Conservation (phyloP, 2,113 vertebrate genomes). For the Ptyas mucosa region DNA sequence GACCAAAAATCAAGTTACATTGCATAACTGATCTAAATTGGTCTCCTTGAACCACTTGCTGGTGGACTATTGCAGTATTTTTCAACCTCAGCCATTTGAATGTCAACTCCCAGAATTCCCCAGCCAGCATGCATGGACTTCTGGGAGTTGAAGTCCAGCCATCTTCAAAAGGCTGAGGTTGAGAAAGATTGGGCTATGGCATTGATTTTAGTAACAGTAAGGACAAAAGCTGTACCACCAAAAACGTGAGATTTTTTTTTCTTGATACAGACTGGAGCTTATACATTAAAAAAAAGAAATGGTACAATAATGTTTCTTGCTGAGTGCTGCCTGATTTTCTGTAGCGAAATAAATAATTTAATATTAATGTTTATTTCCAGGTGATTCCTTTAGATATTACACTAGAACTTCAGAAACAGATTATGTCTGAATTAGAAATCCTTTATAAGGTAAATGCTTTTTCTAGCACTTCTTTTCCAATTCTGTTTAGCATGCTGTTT, state of each 20-base stretch:
- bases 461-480: slow-evolving; percentile 10
- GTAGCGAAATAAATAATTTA: not conserved
- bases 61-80: not conserved
- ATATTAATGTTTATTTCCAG: slow-evolving; percentile 60
- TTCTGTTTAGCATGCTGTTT: not conserved
- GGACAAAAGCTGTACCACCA: not conserved
- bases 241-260: not conserved
- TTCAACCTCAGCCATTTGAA: not conserved
- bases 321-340: not conserved
- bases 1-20: not conserved
- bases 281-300: not conserved
- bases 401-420: slow-evolving; percentile 95
- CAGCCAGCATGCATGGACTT: not conserved
- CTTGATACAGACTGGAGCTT: not conserved
- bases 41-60: not conserved
- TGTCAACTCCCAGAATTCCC: not conserved
- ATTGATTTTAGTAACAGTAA: not conserved
- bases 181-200: not conserved
- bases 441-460: slow-evolving; percentile 87
- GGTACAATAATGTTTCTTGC: not conserved
- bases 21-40: not conserved
- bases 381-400: slow-evolving; percentile 96
- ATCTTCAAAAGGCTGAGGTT: not conserved
- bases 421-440: slow-evolving; percentile 98
- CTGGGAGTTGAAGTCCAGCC: not conserved